Base-by-base conservation (phyloP, 1,140 invertebrate genomes). In the Homalodisca vitripennis region DNA sequence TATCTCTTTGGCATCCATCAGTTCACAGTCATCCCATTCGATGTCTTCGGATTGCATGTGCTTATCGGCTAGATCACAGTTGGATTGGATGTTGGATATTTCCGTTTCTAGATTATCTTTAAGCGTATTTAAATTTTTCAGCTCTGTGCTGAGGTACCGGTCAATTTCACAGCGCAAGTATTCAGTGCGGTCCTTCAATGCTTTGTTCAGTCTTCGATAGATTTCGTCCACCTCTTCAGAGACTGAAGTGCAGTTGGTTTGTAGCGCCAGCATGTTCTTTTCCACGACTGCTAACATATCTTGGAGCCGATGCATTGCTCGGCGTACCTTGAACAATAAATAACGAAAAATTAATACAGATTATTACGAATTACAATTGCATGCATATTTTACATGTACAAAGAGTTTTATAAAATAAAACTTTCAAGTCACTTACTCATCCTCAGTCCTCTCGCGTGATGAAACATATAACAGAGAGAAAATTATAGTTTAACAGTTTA, bases 11-110 rank as follows among this genome's bases (percentile, higher is more conserved):
- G 93, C 92, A 77, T 96, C 94, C 82, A 97, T 92, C 31, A 95
- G 83, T 78, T 95, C 93, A 66, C 88, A 87, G 76, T 97, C 91
- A 74, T 94, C 91, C 92, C 92, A 94, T 69, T 92, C 87, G 1
- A 68, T 62, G 14, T 74, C 76, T 72, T 91, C 91, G 75, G 93
- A 89, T 76, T 90, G 89, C 86, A 96, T 91, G 81, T 95, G 89
- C 80, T 94, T 94, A 81, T 98, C 96, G n/a, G 93, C 94, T 70
- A 98, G 84, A 79, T 98, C 95, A 83, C 95, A 97, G 80, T 98
- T 98, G 77, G 93, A 94, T 74, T 90, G 86, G 69, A 98, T 95
- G 80, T 97, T 98, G 57, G 88, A 87, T 75, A 97, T 90, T 82
- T 98, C 96, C 77, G 91, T 86, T 77, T 97, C 93, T 69, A 98